phyloP scores from a whole-genome alignment of 30 jellyfish, hydroid and myxozoan species.

The Aurelia aurita region DNA sequence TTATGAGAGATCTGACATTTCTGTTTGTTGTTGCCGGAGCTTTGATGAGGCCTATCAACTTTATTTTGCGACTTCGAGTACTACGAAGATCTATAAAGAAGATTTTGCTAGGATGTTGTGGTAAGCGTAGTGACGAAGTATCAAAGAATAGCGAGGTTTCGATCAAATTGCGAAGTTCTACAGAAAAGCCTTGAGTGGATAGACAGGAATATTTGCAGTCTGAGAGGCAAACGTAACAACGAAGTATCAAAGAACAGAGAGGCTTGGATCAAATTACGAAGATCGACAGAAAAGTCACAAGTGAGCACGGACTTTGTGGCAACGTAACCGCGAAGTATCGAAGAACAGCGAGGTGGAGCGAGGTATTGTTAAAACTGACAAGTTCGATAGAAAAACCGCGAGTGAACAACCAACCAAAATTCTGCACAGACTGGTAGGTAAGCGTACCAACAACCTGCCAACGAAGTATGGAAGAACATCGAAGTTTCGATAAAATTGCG shows the following conservation, averaged over 20 bases:
- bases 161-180: constrained; percentile 45
- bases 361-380: constrained; percentile 17
- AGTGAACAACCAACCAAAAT: no score
- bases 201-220: no score
- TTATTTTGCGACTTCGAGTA: constrained; percentile 58
- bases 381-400: constrained; percentile 28
- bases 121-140: constrained; percentile 24
- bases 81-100: constrained; percentile 41
- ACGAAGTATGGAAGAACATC: no score
- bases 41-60: constrained; percentile 73
- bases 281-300: no score
- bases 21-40: constrained; percentile 80
- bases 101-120: background rate
- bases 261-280: no score
- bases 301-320: background rate
- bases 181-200: constrained; percentile 16
- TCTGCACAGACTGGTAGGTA: no score
- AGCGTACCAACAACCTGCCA: no score
- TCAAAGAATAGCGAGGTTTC: constrained; percentile 62
- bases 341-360: constrained; percentile 52
- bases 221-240: no score
- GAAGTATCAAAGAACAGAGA: no score
- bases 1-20: constrained; percentile 77
- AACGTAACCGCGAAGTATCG: constrained; percentile 18
- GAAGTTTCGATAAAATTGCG: no score